These are phyloP conservation scores for Tachystola acroxantha DNA, from an alignment of 2,888 invertebrate genomes.

Conservation along the genomic window DNA sequence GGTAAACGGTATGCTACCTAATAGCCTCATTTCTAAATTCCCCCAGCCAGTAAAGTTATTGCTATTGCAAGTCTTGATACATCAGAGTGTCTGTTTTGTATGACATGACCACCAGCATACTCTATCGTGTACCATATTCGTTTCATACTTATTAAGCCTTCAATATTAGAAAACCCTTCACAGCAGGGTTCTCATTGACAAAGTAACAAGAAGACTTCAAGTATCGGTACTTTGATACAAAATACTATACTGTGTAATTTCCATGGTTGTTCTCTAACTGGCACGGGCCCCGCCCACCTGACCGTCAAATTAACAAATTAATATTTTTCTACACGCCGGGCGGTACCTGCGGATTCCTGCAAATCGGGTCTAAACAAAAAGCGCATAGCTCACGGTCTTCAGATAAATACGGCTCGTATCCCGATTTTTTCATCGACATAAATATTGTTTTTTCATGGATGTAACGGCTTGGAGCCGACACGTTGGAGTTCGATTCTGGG, in stretches of 20 bases:
- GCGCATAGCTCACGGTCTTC: conserved; percentile 61
- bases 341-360: conserved; percentile 69
- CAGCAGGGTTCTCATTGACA: too few relatives aligned
- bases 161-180: background rate
- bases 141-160: too few relatives aligned
- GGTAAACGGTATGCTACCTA: too few relatives aligned
- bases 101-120: too few relatives aligned
- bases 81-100: too few relatives aligned
- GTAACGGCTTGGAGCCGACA: conserved; percentile 69
- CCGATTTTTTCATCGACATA: conserved; percentile 73
- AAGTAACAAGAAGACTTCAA: too few relatives aligned
- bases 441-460: conserved; percentile 73
- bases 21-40: too few relatives aligned
- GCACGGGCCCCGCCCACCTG: conserved; percentile 40
- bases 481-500: conserved; percentile 63
- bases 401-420: conserved; percentile 65
- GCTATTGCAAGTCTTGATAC: too few relatives aligned
- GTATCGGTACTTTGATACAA: too few relatives aligned
- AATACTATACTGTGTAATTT: conserved; percentile 14
- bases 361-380: conserved; percentile 66
- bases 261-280: conserved; percentile 25
- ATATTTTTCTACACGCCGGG: conserved; percentile 45
- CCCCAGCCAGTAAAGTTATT: too few relatives aligned
- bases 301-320: conserved; percentile 58
- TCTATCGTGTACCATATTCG: too few relatives aligned